Evolutionary conservation across 2,113 vertebrate species (phyloP).

Genomic region (Lampris incognitus): DNA sequence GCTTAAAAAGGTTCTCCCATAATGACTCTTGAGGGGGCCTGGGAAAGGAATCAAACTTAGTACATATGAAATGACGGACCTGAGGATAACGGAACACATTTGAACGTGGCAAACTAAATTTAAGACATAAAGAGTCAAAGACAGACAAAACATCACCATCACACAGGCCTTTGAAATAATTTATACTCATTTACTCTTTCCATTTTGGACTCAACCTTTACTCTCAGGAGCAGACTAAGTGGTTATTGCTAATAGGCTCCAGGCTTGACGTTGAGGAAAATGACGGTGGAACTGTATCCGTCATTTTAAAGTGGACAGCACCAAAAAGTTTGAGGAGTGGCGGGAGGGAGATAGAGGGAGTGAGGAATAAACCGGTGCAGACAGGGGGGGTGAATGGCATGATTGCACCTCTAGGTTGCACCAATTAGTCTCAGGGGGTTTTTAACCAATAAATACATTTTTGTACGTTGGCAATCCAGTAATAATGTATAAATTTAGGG

Average conservation of each 20-base stretch:
- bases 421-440: neutral
- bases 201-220: neutral
- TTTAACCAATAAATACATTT: neutral
- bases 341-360: neutral
- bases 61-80: neutral
- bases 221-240: neutral
- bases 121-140: neutral
- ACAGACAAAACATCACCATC: neutral
- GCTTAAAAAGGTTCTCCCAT: neutral
- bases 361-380: conserved; percentile 7
- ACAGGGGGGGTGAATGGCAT: neutral
- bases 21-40: conserved; percentile 1
- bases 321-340: neutral
- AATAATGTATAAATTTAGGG: neutral
- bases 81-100: neutral
- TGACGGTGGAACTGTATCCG: neutral
- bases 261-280: neutral
- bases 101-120: neutral
- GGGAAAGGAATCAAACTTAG: neutral
- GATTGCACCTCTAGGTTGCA: neutral
- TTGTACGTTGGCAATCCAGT: neutral
- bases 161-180: too few relatives aligned
- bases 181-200: too few relatives aligned
- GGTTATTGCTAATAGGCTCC: neutral
- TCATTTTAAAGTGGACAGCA: neutral